Evolutionary conservation across 2,797 vertebrate genomes (phyloP).

Genomic region (Epinephelus malabaricus): DNA sequence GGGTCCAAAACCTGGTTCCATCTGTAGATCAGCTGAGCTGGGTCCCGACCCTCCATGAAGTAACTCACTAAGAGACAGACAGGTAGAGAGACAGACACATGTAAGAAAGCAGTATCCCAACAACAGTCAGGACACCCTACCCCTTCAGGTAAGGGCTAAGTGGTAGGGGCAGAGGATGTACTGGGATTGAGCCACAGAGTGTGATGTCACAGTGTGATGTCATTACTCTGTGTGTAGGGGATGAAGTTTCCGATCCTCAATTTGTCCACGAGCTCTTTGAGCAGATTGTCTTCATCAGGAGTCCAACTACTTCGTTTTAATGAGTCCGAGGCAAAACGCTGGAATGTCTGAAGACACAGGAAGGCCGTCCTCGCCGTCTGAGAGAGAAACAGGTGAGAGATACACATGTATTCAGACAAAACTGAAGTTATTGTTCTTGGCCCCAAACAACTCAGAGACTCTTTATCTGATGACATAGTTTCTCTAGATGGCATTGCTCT

Average conservation of each 20-base stretch:
- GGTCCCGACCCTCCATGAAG: slow-evolving; percentile 94
- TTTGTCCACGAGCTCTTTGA: slow-evolving; percentile 90
- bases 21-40: slow-evolving; percentile 90
- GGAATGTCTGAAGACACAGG: slow-evolving; percentile 95
- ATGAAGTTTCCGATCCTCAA: slow-evolving; percentile 95
- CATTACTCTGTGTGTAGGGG: slow-evolving; percentile 93
- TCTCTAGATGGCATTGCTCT: too few relatives aligned
- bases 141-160: too few relatives aligned
- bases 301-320: slow-evolving; percentile 88
- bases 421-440: too few relatives aligned
- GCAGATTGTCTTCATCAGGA: slow-evolving; percentile 86
- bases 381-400: slow-evolving; percentile 16
- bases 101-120: too few relatives aligned
- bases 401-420: neutral
- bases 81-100: neutral
- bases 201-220: slow-evolving; percentile 21
- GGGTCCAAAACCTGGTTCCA: slow-evolving; percentile 94
- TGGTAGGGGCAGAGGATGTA: too few relatives aligned
- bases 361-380: slow-evolving; percentile 93
- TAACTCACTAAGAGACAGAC: slow-evolving; percentile 88
- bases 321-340: slow-evolving; percentile 85
- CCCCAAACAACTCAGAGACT: too few relatives aligned
- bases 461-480: too few relatives aligned
- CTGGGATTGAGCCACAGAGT: too few relatives aligned
- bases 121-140: too few relatives aligned